A percentile compares a stretch with the other conserved stretches of the same genome.
Evolutionary conservation across 1,140 invertebrate species (phyloP).

Genomic region (Chelonus insularis): DNA sequence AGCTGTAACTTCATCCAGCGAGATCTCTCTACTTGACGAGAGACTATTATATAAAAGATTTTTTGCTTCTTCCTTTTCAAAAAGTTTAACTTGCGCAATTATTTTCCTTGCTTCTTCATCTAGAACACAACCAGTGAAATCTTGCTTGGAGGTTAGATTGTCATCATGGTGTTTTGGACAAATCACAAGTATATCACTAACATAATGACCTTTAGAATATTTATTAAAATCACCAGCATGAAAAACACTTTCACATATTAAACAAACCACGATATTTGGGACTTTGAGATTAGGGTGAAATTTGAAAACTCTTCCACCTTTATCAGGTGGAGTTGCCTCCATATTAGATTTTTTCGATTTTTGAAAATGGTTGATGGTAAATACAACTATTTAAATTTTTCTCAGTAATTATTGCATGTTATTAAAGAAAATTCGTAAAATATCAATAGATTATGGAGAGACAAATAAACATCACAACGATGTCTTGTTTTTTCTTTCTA

Average conservation of each 20-base stretch:
- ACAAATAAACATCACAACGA: no score
- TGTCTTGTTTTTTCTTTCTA: no score
- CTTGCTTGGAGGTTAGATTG: not conserved
- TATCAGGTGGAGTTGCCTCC: no score
- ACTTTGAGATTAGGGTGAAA: not conserved
- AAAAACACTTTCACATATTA: not conserved
- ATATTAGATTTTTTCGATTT: no score
- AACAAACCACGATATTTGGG: not conserved
- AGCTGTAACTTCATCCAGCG: not conserved
- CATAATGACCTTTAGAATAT: not conserved
- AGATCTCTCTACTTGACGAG: no score
- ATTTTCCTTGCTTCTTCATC: not conserved
- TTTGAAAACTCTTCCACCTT: not conserved
- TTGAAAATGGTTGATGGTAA: no score
- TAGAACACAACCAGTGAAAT: not conserved
- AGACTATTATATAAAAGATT: not conserved
- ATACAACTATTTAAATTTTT: no score
- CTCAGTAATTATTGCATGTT: no score
- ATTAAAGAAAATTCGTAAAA: no score
- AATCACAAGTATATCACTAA: not conserved
- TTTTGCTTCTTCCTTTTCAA: not conserved
- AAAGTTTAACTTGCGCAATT: not conserved
- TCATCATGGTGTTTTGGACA: not conserved
- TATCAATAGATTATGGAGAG: no score
- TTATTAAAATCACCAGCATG: not conserved